Base-by-base conservation (phyloP, 2,113 vertebrate genomes). In the Xiphophorus hellerii region DNA sequence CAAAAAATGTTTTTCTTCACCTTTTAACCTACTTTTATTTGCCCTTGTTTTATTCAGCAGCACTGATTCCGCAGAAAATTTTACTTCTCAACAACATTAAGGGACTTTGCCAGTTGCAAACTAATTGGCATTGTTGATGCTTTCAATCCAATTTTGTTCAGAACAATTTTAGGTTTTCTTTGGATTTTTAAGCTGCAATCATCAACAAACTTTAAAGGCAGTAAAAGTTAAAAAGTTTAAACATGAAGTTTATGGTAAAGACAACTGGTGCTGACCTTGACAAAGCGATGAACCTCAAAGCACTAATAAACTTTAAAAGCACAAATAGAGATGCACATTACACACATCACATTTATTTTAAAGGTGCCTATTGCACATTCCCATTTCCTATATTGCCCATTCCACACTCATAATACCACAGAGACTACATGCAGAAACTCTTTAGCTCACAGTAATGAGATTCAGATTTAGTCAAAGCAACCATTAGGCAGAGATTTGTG, bases 401-500 rank as follows among this genome's bases (percentile, higher is more conserved):
- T 66, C 62, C 33, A 73, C 37, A 78, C 68, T 64, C 71, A 82
- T 76, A 42, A 75, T 73, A 30, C 29, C 62, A 33, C 65, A 73
- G 64, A 69, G 62, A 80, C 42, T 30, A 28, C 13, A 42, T 12
- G 7, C 48, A 73, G 22, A 78, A 65, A 69, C 66, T 44, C 76
- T 65, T 20, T 73, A 58, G 66, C 25, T 67, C 28, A 73, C 60
- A 77, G 1, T 83, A 86, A 88, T 86, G 74, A 76, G 63, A 89
- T 86, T 85, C 78, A 74, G 62, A 76, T 51, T 62, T 70, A 87
- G 62, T 87, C 88, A 88, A 82, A 84, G 79, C 75, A 83, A 71
- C 85, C 84, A 91, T 90, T 90, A 87, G 74, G 67, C 42, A 81
- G 75, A 44, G 71, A 81, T 78, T 84, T 80, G 83, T 78, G 54